These are phyloP conservation scores for Pithecia hirsuta DNA, from an alignment of 2,797 vertebrate genomes.

Conservation along the genomic window DNA sequence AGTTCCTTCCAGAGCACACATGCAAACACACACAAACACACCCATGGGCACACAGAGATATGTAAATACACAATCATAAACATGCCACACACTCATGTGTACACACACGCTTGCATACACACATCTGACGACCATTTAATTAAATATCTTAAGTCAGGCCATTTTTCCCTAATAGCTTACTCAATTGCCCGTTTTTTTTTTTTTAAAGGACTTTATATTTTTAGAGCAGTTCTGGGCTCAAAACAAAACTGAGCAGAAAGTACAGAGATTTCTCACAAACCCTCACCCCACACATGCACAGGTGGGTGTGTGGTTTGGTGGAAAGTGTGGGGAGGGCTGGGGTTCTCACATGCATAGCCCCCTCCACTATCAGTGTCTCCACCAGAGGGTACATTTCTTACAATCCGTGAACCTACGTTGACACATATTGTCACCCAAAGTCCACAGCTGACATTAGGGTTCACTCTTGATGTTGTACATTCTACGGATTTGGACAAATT, in stretches of 20 bases:
- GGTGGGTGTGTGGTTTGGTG: too few species aligned
- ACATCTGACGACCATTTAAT: not conserved
- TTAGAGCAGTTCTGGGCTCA: not conserved
- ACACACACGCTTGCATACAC: not conserved
- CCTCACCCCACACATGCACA: not conserved
- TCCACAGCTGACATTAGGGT: not conserved
- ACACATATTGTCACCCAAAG: not conserved
- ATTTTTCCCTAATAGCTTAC: not conserved
- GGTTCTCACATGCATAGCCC: not conserved
- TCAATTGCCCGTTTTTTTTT: not conserved
- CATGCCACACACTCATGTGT: not conserved
- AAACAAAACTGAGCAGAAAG: not conserved
- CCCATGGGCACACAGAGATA: too few species aligned
- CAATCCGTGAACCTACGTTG: not conserved
- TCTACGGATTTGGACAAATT: not conserved
- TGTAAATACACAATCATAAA: not conserved
- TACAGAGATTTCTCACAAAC: not conserved
- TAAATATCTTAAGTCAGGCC: not conserved
- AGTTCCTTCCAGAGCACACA: not conserved
- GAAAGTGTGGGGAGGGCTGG: too few species aligned
- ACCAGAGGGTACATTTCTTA: not conserved
- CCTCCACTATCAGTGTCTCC: not conserved
- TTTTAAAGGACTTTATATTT: not conserved
- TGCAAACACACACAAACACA: not conserved
- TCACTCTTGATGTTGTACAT: not conserved